Percentiles rank a stretch among this genome's conserved stretches.
phyloP scores from a whole-genome alignment of 2,113 vertebrate genomes.

The Cyanistes caeruleus region DNA sequence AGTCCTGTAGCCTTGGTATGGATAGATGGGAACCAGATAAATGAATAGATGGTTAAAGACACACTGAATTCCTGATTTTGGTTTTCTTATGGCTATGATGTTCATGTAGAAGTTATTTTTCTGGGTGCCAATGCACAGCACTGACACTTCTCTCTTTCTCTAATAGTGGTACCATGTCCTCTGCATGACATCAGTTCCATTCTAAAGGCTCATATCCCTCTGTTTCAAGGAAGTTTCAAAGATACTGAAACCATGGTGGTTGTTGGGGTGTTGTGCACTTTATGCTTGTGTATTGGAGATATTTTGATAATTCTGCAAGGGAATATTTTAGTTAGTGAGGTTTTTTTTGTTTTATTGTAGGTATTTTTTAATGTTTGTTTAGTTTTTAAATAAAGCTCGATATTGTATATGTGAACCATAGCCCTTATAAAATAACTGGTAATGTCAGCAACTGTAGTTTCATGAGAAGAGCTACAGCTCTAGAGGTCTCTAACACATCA shows the following conservation, averaged over 20 bases:
- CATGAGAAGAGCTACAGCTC: conserved; percentile 21
- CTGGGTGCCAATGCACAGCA: neutral
- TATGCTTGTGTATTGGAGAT: neutral
- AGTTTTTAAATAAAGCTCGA: neutral
- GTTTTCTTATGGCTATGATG: neutral
- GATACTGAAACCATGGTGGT: neutral
- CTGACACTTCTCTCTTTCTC: neutral
- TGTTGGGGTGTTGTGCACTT: neutral
- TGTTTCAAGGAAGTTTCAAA: neutral
- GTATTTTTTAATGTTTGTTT: no score
- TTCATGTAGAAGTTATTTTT: neutral
- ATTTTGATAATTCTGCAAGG: neutral
- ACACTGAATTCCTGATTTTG: neutral
- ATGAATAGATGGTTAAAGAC: neutral
- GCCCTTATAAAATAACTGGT: neutral
- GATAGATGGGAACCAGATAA: neutral
- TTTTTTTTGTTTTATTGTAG: neutral
- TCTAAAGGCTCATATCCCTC: neutral
- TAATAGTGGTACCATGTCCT: neutral
- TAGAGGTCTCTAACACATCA: conserved; percentile 57
- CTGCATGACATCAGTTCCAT: neutral
- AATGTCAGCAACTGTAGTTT: neutral
- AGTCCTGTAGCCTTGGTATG: neutral
- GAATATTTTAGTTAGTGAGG: neutral
- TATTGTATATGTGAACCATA: neutral